Evolutionary conservation across 2,888 invertebrate genomes (phyloP).

Genomic region (Macrosoma leucophasiata): DNA sequence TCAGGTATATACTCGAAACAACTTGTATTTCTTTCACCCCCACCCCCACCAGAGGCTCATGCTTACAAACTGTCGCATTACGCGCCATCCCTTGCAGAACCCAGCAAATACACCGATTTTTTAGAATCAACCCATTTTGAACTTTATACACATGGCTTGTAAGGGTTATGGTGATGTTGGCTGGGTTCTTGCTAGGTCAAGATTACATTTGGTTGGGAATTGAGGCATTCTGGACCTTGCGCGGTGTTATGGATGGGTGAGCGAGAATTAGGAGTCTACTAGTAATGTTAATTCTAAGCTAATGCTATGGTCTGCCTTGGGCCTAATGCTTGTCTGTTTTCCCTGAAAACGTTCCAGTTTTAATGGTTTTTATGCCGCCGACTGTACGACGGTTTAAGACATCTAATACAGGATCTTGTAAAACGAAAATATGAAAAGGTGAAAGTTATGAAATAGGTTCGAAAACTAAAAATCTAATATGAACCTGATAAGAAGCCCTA

Average conservation of each 20-base stretch:
- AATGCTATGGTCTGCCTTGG: slow-evolving; percentile 47
- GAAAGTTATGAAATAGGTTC: no score
- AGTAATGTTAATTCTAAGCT: slow-evolving; percentile 64
- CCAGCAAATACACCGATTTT: no score
- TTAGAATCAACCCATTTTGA: no score
- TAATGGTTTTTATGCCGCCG: no score
- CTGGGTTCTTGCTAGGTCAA: slow-evolving; percentile 32
- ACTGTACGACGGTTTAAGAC: no score
- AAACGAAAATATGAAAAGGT: no score
- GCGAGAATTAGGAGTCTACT: slow-evolving; percentile 34
- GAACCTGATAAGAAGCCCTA: no score
- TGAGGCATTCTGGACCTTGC: slow-evolving; percentile 38
- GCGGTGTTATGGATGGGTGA: slow-evolving; percentile 34
- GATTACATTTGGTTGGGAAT: slow-evolving; percentile 31
- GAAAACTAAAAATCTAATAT: no score
- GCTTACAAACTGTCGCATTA: slow-evolving; percentile 76
- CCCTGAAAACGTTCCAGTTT: no score
- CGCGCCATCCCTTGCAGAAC: slow-evolving; percentile 59
- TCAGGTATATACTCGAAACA: slow-evolving; percentile 41
- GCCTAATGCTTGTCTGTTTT: slow-evolving; percentile 10
- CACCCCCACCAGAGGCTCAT: slow-evolving; percentile 56
- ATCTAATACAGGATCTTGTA: no score
- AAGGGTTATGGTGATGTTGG: no score
- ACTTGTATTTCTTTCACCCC: slow-evolving; percentile 57
- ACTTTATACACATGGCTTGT: no score